Base-by-base conservation (phyloP, 2,888 invertebrate genomes). In the Arrhopalites spinosus region DNA sequence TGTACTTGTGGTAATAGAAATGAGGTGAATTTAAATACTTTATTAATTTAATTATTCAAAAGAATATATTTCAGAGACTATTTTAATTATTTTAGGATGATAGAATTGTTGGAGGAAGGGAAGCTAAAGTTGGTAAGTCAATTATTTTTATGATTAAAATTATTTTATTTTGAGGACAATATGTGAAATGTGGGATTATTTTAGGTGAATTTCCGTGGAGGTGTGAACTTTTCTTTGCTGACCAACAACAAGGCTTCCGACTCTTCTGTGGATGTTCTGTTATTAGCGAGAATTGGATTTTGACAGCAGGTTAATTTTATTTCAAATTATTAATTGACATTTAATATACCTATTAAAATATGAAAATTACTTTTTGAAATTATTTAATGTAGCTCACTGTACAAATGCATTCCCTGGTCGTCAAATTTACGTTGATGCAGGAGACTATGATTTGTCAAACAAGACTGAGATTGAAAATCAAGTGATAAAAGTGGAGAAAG, bases 131-230 rank as follows among this genome's bases (percentile, higher is more conserved):
- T 36, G 36, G 36, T 36, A 36, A 36, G 36, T 11, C 3, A 36
- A 36, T 3, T 36, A 11, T 36, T 11, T 7, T 11, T 36, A 11
- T 7, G 11, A 36, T 36, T 36, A 36, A 36, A 36, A 36, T 36
- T 36, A 36, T 11, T n/a, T n/a, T n/a, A n/a, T n/a, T n/a, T n/a
- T n/a, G n/a, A 45, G 47, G 8, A 15, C 47, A n/a, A n/a, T n/a
- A n/a, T n/a, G n/a, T n/a, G n/a, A n/a, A n/a, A n/a, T n/a, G n/a
- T n/a, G n/a, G n/a, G n/a, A n/a, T n/a, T n/a, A n/a, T 64, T 36
- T 0, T 47, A 78, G 77, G 74, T 45, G 81, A 81, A 69, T 81
- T 79, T 45, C 80, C 81, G 0, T 81, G 81, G 81, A 47, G 78
- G 15, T 77, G 69, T 5, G 78, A 77, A 17, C 53, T 81, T 11